Base-by-base conservation (phyloP, 2,888 invertebrate species). In the Dolichopus griseipennis region DNA sequence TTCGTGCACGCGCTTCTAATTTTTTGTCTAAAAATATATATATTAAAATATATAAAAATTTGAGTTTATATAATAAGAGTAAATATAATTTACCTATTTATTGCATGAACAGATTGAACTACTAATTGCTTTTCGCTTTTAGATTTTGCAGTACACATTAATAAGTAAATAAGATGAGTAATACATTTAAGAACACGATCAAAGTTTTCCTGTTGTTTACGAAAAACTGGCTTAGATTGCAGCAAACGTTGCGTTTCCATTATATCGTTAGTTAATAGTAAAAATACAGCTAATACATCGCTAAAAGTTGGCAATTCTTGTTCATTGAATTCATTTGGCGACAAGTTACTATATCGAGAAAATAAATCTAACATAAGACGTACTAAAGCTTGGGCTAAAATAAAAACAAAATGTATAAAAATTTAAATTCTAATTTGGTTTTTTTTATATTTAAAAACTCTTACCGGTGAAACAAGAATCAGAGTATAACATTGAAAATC, bases 101-200 rank as follows among this genome's bases (percentile, higher is more conserved):
- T 82, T 72, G 81, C 78, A 68, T 83, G 83, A 18, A 90, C 85
- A 64, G 85, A 75, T 68, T 73, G 71, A 69, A 73, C 78, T 1
- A 85, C 84, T 66, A 80, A 72, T 65, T 78, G 75, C 71, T 81
- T 83, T 72, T 87, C 83, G 66, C 84, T 83, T 21, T 79, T 78
- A 3, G 83, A 82, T 70, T 81, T 81, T 67, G 85, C 85, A 70
- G 88, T 88, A 75, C 85, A 85, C 66, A 79, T 76, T 65, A 91
- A 83, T 74, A 93, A 82, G 78, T 87, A 88, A 72, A 92, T 86
- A 68, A 93, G 84, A 81, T 93, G 92, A 12, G 90, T 89, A 64
- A 90, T 85, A 78, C 92, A 92, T 77, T 90, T 90, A 74, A 94
- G 83, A 71, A 88, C 88, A 76, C 90, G 88, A 82, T 93, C 92